Evolutionary conservation across 2,888 invertebrate species (phyloP).

Genomic region (Danaus chrysippus): DNA sequence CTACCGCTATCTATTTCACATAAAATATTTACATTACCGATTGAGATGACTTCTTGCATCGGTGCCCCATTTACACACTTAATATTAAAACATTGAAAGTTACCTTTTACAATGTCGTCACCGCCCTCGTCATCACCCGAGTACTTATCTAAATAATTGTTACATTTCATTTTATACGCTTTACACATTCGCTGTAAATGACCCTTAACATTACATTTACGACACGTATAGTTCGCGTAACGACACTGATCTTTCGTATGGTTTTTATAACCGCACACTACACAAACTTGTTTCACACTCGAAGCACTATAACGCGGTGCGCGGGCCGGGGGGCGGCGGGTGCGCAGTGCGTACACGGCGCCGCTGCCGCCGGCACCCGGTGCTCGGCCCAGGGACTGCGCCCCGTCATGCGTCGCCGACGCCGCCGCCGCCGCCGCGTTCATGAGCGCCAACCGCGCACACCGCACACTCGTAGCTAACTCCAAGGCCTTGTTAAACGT

Average conservation of each 20-base stretch:
- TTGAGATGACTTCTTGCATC: no score
- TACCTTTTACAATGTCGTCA: no score
- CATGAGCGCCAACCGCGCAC: conserved; percentile 21
- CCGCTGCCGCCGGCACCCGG: no score
- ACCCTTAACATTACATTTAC: conserved; percentile 22
- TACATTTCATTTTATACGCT: background rate
- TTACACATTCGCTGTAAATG: conserved; percentile 14
- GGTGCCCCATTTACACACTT: no score
- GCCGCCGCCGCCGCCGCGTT: background rate
- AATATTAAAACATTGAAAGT: no score
- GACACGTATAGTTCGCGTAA: background rate
- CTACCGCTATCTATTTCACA: conserved; percentile 4
- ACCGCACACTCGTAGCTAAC: conserved; percentile 26
- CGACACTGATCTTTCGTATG: background rate
- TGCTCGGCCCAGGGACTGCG: no score
- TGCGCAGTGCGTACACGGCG: background rate
- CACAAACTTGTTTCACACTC: no score
- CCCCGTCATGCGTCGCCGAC: background rate
- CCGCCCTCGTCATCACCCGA: no score
- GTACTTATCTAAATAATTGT: no score
- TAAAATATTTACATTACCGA: no score
- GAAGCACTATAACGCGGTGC: background rate
- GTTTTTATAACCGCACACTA: no score
- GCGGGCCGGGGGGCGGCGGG: background rate
- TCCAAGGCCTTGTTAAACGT: conserved; percentile 27